Percentiles rank a stretch among this genome's conserved stretches.
phyloP scores from a whole-genome alignment of 2,113 vertebrate species.

The Ovibos moschatus region DNA sequence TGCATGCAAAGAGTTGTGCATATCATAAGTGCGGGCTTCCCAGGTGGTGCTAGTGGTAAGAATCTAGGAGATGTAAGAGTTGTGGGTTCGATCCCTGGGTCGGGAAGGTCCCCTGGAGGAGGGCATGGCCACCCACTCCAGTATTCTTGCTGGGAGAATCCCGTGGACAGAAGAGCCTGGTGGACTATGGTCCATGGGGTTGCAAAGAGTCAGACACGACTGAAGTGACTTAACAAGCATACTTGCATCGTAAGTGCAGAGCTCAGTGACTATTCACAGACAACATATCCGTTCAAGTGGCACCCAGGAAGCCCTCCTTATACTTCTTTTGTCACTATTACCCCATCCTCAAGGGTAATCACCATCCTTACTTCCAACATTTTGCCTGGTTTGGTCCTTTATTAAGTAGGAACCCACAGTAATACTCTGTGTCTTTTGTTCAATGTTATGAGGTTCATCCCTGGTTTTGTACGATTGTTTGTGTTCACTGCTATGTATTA shows the following conservation, averaged over 20 bases:
- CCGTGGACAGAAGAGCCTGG: not conserved
- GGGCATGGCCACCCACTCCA: not conserved
- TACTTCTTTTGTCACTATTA: rapidly evolving
- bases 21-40: not conserved
- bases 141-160: not conserved
- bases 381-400: not conserved
- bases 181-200: not conserved
- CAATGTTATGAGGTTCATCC: not conserved
- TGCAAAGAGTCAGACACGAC: rapidly evolving
- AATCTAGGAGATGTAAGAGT: not conserved
- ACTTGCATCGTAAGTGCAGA: not conserved
- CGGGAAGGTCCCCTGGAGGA: not conserved
- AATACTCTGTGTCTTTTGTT: not conserved
- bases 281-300: too few species aligned
- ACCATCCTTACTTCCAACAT: not conserved
- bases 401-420: not conserved
- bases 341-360: rapidly evolving
- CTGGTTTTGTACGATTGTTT: not conserved
- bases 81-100: not conserved
- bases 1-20: not conserved
- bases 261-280: not conserved
- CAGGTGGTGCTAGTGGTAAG: not conserved
- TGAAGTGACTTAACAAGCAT: not conserved
- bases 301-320: not conserved
- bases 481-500: not conserved